A percentile compares a stretch with the other conserved stretches of the same genome.
phyloP scores from a whole-genome alignment of 1,140 invertebrate genomes.

The Nasonia longicornis region DNA sequence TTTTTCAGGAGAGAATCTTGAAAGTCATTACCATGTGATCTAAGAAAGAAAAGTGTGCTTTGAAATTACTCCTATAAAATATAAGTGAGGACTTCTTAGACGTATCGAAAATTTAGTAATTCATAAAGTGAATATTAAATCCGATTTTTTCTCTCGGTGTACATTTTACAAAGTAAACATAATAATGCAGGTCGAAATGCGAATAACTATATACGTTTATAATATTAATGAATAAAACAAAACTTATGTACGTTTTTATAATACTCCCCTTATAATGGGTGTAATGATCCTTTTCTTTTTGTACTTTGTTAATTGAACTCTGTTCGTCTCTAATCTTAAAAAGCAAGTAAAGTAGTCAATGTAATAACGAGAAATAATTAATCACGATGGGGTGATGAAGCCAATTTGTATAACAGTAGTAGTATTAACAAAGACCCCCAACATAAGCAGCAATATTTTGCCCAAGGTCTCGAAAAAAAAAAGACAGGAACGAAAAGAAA shows the following conservation, averaged over 20 bases:
- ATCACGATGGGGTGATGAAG: conserved; percentile 18
- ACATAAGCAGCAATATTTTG: neutral
- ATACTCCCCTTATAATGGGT: conserved; percentile 40
- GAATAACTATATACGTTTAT: conserved; percentile 34
- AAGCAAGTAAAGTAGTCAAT: conserved; percentile 36
- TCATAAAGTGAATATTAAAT: neutral
- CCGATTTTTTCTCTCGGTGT: conserved; percentile 45
- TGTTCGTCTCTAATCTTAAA: conserved; percentile 40
- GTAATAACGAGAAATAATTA: conserved; percentile 39
- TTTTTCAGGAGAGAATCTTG: neutral
- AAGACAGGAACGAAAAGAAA: conserved; percentile 13
- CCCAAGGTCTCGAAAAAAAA: conserved; percentile 11
- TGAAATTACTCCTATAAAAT: neutral
- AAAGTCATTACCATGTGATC: neutral
- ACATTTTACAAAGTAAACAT: conserved; percentile 20
- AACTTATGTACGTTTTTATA: conserved; percentile 40
- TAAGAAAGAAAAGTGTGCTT: neutral
- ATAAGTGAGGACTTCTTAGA: neutral
- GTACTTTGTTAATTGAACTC: conserved; percentile 47
- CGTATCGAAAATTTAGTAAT: neutral
- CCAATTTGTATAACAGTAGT: conserved; percentile 31
- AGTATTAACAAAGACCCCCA: conserved; percentile 13
- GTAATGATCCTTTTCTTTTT: conserved; percentile 48
- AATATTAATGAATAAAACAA: conserved; percentile 14
- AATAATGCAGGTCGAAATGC: conserved; percentile 38